Conservation (phyloP, 1,140 invertebrate species). For the Hylyphantes graminicola region DNA sequence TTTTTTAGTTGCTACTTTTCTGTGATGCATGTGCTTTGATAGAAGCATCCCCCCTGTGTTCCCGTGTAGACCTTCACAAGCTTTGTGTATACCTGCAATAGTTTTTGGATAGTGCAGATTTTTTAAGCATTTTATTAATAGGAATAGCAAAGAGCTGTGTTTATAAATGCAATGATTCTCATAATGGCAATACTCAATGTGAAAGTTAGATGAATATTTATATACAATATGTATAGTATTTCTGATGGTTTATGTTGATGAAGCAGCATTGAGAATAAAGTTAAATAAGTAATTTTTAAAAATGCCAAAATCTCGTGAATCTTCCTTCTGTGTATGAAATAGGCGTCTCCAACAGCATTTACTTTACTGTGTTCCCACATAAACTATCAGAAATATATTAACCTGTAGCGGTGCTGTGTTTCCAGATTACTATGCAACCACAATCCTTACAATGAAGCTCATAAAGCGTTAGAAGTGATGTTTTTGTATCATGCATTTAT, state of each 20-base stretch:
- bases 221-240: background rate
- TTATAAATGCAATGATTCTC: slow-evolving; percentile 32
- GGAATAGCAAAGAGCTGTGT: slow-evolving; percentile 28
- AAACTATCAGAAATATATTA: slow-evolving; percentile 41
- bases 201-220: slow-evolving; percentile 23
- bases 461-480: slow-evolving; percentile 32
- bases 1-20: slow-evolving; percentile 41
- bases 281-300: too few species aligned
- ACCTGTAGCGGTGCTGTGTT: slow-evolving; percentile 37
- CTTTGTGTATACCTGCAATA: slow-evolving; percentile 48
- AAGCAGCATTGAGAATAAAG: slow-evolving; percentile 1
- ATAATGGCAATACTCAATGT: slow-evolving; percentile 53
- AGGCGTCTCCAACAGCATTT: too few species aligned
- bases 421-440: slow-evolving; percentile 37
- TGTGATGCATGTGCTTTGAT: slow-evolving; percentile 53
- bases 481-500: slow-evolving; percentile 4
- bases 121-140: slow-evolving; percentile 35
- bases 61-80: slow-evolving; percentile 21
- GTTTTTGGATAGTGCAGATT: slow-evolving; percentile 9
- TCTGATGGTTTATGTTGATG: slow-evolving; percentile 40
- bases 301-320: too few species aligned
- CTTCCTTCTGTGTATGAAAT: too few species aligned
- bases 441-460: slow-evolving; percentile 34
- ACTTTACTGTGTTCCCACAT: slow-evolving; percentile 33
- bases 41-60: slow-evolving; percentile 39